Evolutionary conservation across 2,113 vertebrate species (phyloP).

Genomic region (Aphyosemion australe): DNA sequence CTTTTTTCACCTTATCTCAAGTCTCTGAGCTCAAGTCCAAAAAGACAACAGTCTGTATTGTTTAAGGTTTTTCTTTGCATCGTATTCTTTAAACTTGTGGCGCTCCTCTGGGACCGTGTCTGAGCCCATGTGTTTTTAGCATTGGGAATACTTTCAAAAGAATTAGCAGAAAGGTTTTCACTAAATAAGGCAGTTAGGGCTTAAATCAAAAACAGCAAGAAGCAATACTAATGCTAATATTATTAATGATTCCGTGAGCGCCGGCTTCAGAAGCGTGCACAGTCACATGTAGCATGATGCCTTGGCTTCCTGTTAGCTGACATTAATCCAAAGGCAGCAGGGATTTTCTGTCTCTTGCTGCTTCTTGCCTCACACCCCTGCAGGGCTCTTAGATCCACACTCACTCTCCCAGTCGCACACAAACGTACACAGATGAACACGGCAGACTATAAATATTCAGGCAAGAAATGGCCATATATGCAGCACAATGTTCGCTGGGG

Average conservation of each 20-base stretch:
- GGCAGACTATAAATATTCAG: conserved; percentile 69
- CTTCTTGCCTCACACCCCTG: conserved; percentile 77
- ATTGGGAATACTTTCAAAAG: no score
- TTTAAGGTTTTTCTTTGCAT: no score
- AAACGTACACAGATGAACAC: conserved; percentile 55
- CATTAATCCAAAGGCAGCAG: conserved; percentile 75
- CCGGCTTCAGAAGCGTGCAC: conserved; percentile 45
- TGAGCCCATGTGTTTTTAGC: no score
- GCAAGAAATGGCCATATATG: conserved; percentile 49
- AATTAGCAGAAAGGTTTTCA: not conserved
- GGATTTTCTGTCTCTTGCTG: conserved; percentile 77
- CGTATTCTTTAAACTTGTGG: no score
- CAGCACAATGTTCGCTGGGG: conserved; percentile 41
- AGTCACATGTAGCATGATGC: conserved; percentile 50
- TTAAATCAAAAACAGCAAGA: conserved; percentile 22
- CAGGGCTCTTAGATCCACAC: conserved; percentile 66
- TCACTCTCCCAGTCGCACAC: conserved; percentile 56
- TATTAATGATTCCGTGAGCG: conserved; percentile 12
- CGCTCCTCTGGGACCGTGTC: no score
- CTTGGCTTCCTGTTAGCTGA: conserved; percentile 69
- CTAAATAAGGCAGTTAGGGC: not conserved
- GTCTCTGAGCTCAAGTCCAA: no score
- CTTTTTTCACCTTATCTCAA: no score
- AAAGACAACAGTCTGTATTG: no score
- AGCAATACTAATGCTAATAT: not conserved